Conservation (phyloP, 2,797 vertebrate species). For the Coregonus suidteri region DNA sequence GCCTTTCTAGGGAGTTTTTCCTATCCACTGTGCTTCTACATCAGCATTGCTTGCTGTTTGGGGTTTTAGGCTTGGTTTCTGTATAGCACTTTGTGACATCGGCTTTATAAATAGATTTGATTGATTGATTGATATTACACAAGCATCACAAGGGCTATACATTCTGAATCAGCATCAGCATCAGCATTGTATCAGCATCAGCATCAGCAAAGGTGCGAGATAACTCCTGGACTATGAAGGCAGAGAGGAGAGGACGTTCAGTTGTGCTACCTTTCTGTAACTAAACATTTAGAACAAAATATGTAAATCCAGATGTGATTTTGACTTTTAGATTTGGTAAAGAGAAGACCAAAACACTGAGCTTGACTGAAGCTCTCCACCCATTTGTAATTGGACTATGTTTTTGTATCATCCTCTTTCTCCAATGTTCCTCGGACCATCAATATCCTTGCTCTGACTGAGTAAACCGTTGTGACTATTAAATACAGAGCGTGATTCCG, state of each 20-base stretch:
- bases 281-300: no score
- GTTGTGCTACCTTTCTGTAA: not conserved
- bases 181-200: not conserved
- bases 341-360: no score
- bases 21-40: no score
- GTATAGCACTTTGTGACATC: no score
- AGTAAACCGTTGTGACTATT: slow-evolving; percentile 12
- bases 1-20: no score
- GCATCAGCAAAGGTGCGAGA: not conserved
- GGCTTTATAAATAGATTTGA: no score
- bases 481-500: not conserved
- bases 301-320: not conserved
- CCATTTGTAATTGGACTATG: no score
- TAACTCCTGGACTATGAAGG: not conserved
- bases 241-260: not conserved
- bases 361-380: no score
- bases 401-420: not conserved
- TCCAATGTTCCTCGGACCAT: not conserved
- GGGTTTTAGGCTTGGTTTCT: no score
- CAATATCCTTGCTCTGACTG: not conserved
- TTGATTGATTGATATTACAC: not conserved
- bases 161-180: not conserved
- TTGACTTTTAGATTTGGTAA: no score
- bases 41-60: no score
- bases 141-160: slow-evolving; percentile 1